Percentiles rank a stretch among this genome's conserved stretches.
Evolutionary conservation across 2,888 invertebrate species (phyloP).

Genomic region (Acronicta aceris): DNA sequence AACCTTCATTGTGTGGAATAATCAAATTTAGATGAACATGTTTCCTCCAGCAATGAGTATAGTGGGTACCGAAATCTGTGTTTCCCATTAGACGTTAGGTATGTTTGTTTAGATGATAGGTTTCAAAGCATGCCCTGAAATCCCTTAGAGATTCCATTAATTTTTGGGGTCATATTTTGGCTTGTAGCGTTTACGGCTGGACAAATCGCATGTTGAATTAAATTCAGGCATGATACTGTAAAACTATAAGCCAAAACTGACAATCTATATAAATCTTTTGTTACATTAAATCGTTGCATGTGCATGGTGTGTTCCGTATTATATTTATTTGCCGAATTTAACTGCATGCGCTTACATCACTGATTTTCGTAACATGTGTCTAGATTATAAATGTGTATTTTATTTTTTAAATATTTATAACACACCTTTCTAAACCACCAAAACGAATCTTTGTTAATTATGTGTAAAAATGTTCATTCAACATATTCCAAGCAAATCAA

Average conservation of each 20-base stretch:
- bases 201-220: constrained; percentile 30
- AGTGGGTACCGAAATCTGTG: constrained; percentile 76
- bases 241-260: constrained; percentile 37
- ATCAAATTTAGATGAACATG: constrained; percentile 63
- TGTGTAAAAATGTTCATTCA: too few relatives aligned
- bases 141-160: constrained; percentile 55
- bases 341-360: constrained; percentile 54
- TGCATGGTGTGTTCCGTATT: constrained; percentile 49
- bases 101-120: constrained; percentile 67
- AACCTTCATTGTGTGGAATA: constrained; percentile 59
- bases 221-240: constrained; percentile 20
- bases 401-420: constrained; percentile 21
- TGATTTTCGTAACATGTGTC: constrained; percentile 41
- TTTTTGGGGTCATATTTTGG: constrained; percentile 39
- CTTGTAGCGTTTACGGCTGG: constrained; percentile 32
- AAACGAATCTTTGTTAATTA: not conserved
- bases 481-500: not conserved
- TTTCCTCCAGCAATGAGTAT: constrained; percentile 79
- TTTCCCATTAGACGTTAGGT: constrained; percentile 76
- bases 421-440: constrained; percentile 14
- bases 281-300: constrained; percentile 43
- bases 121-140: constrained; percentile 71
- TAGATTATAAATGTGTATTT: constrained; percentile 34
- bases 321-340: constrained; percentile 39
- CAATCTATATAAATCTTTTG: not conserved